A percentile compares a stretch with the other conserved stretches of the same genome.
Conservation (phyloP, 2,888 invertebrate species). For the Minunthozetes semirufus region DNA sequence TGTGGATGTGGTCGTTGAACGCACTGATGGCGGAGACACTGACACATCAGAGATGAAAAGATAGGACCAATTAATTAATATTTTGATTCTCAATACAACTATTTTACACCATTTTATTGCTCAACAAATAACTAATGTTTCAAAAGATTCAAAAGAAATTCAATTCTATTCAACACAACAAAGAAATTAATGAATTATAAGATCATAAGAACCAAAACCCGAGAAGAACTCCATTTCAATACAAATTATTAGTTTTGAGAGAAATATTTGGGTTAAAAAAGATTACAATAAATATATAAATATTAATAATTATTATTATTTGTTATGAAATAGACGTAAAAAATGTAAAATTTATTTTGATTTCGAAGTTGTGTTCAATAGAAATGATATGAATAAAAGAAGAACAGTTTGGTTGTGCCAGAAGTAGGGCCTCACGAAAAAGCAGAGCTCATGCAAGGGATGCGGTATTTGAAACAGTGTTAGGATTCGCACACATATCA, state of each 20-base stretch:
- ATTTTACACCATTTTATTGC: background rate
- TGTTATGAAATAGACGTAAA: background rate
- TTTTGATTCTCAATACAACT: background rate
- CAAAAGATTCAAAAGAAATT: background rate
- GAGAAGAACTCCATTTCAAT: background rate
- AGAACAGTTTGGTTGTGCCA: background rate
- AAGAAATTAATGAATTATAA: background rate
- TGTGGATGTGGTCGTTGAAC: constrained; percentile 32
- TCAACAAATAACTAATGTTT: background rate
- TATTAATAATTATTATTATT: background rate
- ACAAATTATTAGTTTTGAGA: background rate
- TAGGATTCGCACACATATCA: background rate
- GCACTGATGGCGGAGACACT: constrained; percentile 12
- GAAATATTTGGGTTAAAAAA: background rate
- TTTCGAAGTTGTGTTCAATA: background rate
- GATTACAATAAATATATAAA: background rate
- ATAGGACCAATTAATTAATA: background rate
- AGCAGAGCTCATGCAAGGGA: no score
- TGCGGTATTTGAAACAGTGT: background rate
- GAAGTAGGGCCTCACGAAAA: background rate
- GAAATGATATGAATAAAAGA: background rate
- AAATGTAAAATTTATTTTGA: background rate
- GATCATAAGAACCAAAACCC: background rate
- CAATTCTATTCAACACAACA: background rate
- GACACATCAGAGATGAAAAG: background rate